Evolutionary conservation across 2,888 invertebrate species (phyloP).

Genomic region (Drosophila neonasuta): DNA sequence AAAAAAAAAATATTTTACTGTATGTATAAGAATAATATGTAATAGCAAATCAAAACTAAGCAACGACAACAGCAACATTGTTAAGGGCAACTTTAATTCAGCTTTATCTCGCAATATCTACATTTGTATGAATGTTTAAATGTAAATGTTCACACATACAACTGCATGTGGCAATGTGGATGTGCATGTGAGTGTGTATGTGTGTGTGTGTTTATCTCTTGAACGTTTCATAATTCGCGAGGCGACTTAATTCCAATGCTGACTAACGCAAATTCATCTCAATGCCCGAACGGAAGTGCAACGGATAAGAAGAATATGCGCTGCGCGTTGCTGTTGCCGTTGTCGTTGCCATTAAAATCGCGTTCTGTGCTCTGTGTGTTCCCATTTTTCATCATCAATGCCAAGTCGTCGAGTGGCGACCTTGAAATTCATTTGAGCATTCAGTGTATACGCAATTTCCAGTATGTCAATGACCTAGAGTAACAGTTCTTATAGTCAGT

Average conservation of each 20-base stretch:
- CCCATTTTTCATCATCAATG: constrained; percentile 67
- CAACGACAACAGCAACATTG: constrained; percentile 50
- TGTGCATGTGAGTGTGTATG: constrained; percentile 24
- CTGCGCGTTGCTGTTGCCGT: constrained; percentile 1
- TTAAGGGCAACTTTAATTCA: constrained; percentile 45
- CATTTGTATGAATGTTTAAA: constrained; percentile 4
- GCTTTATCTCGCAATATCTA: constrained; percentile 28
- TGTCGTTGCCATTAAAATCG: constrained; percentile 28
- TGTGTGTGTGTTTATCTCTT: constrained; percentile 48
- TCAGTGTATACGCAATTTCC: constrained; percentile 37
- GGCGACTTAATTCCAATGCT: constrained; percentile 50
- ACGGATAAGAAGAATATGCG: constrained; percentile 30
- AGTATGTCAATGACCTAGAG: constrained; percentile 69
- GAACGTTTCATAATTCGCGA: constrained; percentile 55
- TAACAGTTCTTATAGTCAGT: constrained; percentile 28
- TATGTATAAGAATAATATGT: constrained; percentile 54
- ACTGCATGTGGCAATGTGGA: background rate
- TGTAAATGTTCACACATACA: constrained; percentile 20
- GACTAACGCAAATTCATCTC: constrained; percentile 49
- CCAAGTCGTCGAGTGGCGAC: constrained; percentile 58
- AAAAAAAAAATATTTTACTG: constrained; percentile 47
- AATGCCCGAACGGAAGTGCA: constrained; percentile 59
- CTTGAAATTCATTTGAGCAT: constrained; percentile 60
- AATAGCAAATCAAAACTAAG: constrained; percentile 63
- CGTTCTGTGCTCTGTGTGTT: constrained; percentile 35